phyloP scores from a whole-genome alignment of 2,797 vertebrate genomes.

The Oreonectes daqikongensis region DNA sequence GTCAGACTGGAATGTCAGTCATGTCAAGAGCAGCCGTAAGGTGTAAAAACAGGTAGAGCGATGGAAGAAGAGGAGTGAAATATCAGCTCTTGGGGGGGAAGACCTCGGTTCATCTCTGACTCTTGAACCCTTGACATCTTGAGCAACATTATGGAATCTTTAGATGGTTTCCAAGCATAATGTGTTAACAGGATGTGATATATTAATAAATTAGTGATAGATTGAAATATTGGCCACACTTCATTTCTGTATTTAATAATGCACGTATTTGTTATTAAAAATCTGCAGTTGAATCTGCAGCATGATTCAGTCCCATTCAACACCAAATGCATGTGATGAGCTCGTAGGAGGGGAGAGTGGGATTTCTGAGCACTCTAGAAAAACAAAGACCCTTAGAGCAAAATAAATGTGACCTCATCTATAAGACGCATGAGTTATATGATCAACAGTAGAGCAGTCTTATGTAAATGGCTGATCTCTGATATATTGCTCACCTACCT shows the following conservation, averaged over 20 bases:
- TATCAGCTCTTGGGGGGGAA: neutral
- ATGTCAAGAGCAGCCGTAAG: slow-evolving; percentile 57
- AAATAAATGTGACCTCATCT: slow-evolving; percentile 36
- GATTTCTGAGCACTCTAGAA: slow-evolving; percentile 55
- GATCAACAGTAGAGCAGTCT: slow-evolving; percentile 26
- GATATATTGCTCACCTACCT: neutral
- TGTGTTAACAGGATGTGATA: no score
- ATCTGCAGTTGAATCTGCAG: slow-evolving; percentile 24
- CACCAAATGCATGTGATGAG: slow-evolving; percentile 45
- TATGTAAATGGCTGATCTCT: slow-evolving; percentile 16
- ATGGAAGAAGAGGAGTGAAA: slow-evolving; percentile 14
- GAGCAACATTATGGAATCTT: neutral
- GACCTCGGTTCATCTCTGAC: slow-evolving; percentile 32
- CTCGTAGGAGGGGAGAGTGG: slow-evolving; percentile 56
- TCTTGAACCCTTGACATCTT: slow-evolving; percentile 16
- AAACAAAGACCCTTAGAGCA: slow-evolving; percentile 49
- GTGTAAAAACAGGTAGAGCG: slow-evolving; percentile 58
- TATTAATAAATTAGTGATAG: neutral
- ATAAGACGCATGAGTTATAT: slow-evolving; percentile 24
- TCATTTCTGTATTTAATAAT: neutral
- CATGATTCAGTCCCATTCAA: slow-evolving; percentile 51
- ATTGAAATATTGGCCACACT: neutral
- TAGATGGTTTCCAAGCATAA: no score
- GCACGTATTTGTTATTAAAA: neutral
- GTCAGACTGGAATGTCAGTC: slow-evolving; percentile 56